Percentiles rank a stretch among this genome's conserved stretches.
Conservation (phyloP, 2,113 vertebrate species). For the Diadophis punctatus region DNA sequence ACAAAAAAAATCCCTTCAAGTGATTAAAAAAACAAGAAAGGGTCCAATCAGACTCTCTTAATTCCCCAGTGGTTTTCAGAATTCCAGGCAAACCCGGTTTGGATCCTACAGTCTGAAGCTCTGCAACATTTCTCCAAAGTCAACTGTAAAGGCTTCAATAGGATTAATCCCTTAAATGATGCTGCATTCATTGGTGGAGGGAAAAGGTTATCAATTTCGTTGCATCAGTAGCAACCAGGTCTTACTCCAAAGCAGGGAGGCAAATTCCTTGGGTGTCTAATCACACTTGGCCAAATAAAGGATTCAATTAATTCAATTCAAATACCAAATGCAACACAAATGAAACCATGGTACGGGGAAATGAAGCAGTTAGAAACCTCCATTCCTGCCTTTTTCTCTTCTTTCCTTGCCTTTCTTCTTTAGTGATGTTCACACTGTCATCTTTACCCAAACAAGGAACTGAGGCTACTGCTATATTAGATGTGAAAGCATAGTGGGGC, state of each 20-base stretch:
- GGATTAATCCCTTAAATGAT: neutral
- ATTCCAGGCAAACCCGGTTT: fast-evolving
- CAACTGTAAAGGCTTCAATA: neutral
- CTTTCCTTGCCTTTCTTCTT: neutral
- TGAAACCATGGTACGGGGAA: neutral
- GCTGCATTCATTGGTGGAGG: neutral
- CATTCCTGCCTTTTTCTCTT: neutral
- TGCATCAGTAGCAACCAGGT: neutral
- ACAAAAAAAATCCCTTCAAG: neutral
- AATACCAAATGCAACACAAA: neutral
- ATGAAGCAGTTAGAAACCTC: too few species aligned
- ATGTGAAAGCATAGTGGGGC: neutral
- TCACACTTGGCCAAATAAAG: neutral
- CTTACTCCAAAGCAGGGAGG: neutral
- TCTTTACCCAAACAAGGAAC: neutral
- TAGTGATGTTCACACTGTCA: neutral
- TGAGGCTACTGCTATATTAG: neutral
- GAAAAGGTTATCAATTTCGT: neutral
- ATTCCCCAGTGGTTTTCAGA: neutral
- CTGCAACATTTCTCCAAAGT: neutral
- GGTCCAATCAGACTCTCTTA: fast-evolving
- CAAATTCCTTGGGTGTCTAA: neutral
- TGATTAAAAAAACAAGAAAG: neutral
- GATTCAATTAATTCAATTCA: neutral
- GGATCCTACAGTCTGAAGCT: neutral